Base-by-base conservation (phyloP, 2,888 invertebrate genomes). In the Scotopteryx bipunctaria region DNA sequence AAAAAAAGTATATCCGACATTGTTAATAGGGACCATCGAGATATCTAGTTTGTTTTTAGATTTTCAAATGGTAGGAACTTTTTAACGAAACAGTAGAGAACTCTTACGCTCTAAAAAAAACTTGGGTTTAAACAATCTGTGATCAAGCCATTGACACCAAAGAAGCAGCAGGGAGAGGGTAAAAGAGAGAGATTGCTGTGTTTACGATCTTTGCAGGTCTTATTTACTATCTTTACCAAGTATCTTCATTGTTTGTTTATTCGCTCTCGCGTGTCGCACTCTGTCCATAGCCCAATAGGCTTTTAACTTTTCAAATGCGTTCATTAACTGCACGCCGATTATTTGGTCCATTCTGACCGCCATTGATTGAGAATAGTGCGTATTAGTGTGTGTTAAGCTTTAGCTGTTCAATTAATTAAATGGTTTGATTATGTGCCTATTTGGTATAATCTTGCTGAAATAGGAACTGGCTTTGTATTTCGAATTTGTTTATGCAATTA, bases 221-320 rank as follows among this genome's bases (percentile, higher is more conserved):
- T n/a, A n/a, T n/a, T n/a, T n/a, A n/a, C n/a, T n/a, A n/a, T n/a
- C n/a, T n/a, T n/a, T n/a, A n/a, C n/a, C n/a, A n/a, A n/a, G n/a
- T n/a, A n/a, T n/a, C n/a, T n/a, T n/a, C n/a, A 23, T 3, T n/a
- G 11, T 17, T 14, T 17, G 5, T 19, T 5, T 6, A 2, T 1
- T 11, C 23, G 23, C 14, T 8, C 5, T 15, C 17, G 31, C 45
- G 23, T 13, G 8, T 19, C 2, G 6, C 31, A 41, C 27, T 19
- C 5, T 32, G 9, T 8, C 9, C 41, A 11, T 13, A 1, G 21
- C 27, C 27, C 69, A 65, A 70, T 66, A 71, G 72, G 86, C 86
- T 85, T 87, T 84, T 86, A 87, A 87, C 88, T 89, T 88, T 88
- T 87, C 86, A 82, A 87, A 87, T 78, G 82, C 78, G 73, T 82